These are phyloP conservation scores for Thereva unica DNA, from an alignment of 2,888 invertebrate species.

Conservation along the genomic window DNA sequence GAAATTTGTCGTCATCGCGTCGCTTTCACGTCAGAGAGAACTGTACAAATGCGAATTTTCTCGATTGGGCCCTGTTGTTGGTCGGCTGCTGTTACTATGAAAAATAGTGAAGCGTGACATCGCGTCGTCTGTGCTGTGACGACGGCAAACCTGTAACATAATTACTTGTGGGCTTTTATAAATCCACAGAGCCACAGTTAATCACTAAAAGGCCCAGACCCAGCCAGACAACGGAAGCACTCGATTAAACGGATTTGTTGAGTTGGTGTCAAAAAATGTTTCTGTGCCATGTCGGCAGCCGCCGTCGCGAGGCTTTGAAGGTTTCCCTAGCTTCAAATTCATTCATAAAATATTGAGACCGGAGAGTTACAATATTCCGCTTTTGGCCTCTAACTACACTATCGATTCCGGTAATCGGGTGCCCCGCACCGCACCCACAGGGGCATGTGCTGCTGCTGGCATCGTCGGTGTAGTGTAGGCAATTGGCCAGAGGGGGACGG, in stretches of 20 bases:
- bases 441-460: constrained; percentile 1
- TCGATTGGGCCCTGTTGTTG: constrained; percentile 15
- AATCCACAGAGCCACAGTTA: too few relatives aligned
- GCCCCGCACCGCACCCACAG: background rate
- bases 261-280: background rate
- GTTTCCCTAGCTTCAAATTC: constrained; percentile 25
- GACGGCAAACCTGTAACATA: too few relatives aligned
- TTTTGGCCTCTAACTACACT: background rate
- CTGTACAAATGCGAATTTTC: constrained; percentile 9
- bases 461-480: constrained; percentile 4
- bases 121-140: too few relatives aligned
- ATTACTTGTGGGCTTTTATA: too few relatives aligned
- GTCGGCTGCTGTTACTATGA: background rate
- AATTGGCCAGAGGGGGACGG: too few relatives aligned
- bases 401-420: background rate
- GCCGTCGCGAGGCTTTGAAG: background rate
- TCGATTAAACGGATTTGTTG: background rate
- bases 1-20: constrained; percentile 5
- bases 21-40: constrained; percentile 23
- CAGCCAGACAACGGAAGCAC: background rate
- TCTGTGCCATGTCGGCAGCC: background rate
- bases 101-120: too few relatives aligned
- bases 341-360: constrained; percentile 39
- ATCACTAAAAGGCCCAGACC: background rate
- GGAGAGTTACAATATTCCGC: constrained; percentile 19